phyloP scores from a whole-genome alignment of 2,113 vertebrate genomes.

The Ceratotherium simum region DNA sequence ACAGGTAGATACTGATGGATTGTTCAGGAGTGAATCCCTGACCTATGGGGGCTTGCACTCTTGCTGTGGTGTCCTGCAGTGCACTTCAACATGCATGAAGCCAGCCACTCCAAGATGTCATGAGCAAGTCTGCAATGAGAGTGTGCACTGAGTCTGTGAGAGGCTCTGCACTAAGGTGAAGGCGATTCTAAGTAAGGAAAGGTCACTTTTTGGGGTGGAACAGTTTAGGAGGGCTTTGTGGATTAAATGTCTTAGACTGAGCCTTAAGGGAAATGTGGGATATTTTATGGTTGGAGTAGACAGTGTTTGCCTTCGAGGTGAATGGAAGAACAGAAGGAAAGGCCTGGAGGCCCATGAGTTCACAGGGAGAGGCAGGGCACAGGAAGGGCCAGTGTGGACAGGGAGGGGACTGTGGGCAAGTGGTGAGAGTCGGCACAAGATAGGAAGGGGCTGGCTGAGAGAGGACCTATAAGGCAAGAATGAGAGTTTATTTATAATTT shows the following conservation, averaged over 20 bases:
- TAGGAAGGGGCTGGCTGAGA: not conserved
- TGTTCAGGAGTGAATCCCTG: not conserved
- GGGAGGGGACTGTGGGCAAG: not conserved
- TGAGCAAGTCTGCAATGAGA: not conserved
- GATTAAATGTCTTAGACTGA: not conserved
- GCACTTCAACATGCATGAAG: not conserved
- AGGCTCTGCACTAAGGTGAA: not conserved
- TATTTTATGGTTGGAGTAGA: not conserved
- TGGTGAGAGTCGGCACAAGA: not conserved
- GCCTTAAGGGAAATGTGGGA: not conserved
- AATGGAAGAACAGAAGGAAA: not conserved
- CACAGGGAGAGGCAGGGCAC: too few relatives aligned
- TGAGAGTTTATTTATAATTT: not conserved
- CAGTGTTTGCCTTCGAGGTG: not conserved
- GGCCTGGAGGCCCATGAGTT: not conserved
- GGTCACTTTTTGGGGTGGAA: too few relatives aligned
- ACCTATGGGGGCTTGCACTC: not conserved
- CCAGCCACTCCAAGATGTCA: not conserved
- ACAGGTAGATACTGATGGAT: not conserved
- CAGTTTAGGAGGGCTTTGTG: not conserved
- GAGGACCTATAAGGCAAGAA: not conserved
- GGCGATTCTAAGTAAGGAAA: not conserved
- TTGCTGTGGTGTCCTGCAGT: not conserved
- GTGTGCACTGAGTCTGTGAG: not conserved
- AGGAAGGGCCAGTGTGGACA: not conserved